Evolutionary conservation across 1,140 invertebrate species (phyloP).

Genomic region (Trichonephila clavata): DNA sequence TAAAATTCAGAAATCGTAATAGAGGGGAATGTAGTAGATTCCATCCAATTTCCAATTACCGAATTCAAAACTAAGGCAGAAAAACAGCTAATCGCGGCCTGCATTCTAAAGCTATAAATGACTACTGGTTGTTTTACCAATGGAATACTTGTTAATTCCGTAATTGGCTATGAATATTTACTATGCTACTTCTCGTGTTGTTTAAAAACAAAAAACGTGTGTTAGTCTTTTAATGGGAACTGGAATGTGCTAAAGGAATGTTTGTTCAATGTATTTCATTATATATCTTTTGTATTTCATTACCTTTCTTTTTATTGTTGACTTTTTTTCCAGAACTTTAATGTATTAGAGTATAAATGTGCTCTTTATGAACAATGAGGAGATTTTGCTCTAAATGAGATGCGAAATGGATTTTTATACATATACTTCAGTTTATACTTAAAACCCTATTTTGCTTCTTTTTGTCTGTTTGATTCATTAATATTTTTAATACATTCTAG

Average conservation of each 20-base stretch:
- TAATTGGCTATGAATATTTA: constrained; percentile 61
- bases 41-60: neutral
- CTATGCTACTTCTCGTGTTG: constrained; percentile 8
- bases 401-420: neutral
- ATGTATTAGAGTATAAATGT: neutral
- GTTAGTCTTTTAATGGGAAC: neutral
- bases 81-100: neutral
- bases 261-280: neutral
- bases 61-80: neutral
- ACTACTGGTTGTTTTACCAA: neutral
- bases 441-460: neutral
- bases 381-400: neutral
- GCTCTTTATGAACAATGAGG: neutral
- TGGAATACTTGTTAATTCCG: constrained; percentile 32
- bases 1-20: neutral
- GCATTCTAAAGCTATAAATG: neutral
- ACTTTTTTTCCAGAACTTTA: neutral
- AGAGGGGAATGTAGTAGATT: neutral
- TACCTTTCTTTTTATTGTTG: neutral
- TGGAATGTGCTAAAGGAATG: neutral
- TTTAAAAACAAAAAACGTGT: neutral
- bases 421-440: too few relatives aligned
- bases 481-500: too few relatives aligned
- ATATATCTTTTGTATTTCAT: neutral
- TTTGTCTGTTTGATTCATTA: neutral